Conservation (phyloP, 2,113 vertebrate genomes). For the Oncorhynchus mykiss region DNA sequence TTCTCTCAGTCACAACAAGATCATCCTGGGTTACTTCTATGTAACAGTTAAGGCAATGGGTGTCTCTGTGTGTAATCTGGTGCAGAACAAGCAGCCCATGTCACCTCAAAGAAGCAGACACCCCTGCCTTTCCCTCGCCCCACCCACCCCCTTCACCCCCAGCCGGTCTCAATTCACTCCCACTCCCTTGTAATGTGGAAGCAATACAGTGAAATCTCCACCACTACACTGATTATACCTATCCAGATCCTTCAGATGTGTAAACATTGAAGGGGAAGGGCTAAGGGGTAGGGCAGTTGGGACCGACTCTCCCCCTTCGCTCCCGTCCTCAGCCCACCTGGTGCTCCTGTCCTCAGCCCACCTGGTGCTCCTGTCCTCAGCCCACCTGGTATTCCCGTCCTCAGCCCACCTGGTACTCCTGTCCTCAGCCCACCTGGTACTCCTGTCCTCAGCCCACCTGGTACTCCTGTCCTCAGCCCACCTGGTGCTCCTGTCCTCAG, state of each 20-base stretch:
- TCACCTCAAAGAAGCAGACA: slow-evolving; percentile 55
- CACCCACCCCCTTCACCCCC: too few relatives aligned
- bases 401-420: slow-evolving; percentile 88
- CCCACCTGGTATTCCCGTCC: slow-evolving; percentile 85
- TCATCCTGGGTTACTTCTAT: slow-evolving; percentile 16
- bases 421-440: neutral
- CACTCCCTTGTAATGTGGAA: too few relatives aligned
- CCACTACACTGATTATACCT: too few relatives aligned
- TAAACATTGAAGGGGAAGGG: too few relatives aligned
- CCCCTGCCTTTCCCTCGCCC: slow-evolving; percentile 1
- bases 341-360: slow-evolving; percentile 83
- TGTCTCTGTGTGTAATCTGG: slow-evolving; percentile 60
- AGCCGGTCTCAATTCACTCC: too few relatives aligned
- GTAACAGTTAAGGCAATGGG: slow-evolving; percentile 70
- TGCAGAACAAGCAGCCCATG: slow-evolving; percentile 77
- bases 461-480: slow-evolving; percentile 76
- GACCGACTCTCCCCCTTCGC: slow-evolving; percentile 6
- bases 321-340: slow-evolving; percentile 79
- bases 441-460: slow-evolving; percentile 79
- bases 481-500: slow-evolving; percentile 59
- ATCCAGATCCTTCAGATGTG: too few relatives aligned
- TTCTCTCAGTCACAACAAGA: too few relatives aligned
- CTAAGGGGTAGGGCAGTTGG: too few relatives aligned
- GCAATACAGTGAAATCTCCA: too few relatives aligned
- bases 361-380: slow-evolving; percentile 84